A percentile compares a stretch with the other conserved stretches of the same genome.
phyloP scores from a whole-genome alignment of 2,888 invertebrate species.

The Xanthostigma xanthostigma region DNA sequence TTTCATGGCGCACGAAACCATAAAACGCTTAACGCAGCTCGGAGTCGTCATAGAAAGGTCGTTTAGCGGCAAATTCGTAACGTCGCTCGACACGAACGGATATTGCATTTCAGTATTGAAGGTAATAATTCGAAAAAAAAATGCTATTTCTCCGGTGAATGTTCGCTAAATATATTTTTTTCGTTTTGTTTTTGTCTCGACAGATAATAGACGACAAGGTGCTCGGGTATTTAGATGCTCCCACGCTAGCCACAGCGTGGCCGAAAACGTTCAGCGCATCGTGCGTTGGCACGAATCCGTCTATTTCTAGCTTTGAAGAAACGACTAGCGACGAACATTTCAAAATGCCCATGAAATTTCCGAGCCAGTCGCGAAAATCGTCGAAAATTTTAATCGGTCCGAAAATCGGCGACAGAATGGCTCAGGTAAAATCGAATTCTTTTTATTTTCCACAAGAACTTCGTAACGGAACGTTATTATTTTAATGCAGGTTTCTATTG shows the following conservation, averaged over 20 bases:
- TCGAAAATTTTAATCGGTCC: slow-evolving; percentile 21
- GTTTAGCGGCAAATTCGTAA: slow-evolving; percentile 40
- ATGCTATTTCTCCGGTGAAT: neutral
- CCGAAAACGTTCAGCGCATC: slow-evolving; percentile 23
- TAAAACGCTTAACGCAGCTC: slow-evolving; percentile 17
- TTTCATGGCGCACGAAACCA: slow-evolving; percentile 30
- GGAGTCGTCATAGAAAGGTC: slow-evolving; percentile 17
- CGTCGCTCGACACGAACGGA: slow-evolving; percentile 66
- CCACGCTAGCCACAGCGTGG: slow-evolving; percentile 43
- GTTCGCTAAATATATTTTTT: no score
- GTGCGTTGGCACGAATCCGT: neutral
- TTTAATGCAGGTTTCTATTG: neutral
- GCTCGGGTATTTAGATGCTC: slow-evolving; percentile 39
- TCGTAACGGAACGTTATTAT: no score
- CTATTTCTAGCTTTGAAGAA: no score
- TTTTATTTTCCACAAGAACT: no score
- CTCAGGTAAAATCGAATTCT: slow-evolving; percentile 18
- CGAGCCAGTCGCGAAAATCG: neutral
- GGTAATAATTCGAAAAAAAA: slow-evolving; percentile 27
- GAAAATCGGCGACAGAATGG: slow-evolving; percentile 17
- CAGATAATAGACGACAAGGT: slow-evolving; percentile 25
- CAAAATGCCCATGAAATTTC: no score
- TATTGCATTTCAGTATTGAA: slow-evolving; percentile 57
- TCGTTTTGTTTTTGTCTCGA: neutral
- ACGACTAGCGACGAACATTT: no score